Base-by-base conservation (phyloP, 2,888 invertebrate genomes). In the Prosopocoilus inquinatus region DNA sequence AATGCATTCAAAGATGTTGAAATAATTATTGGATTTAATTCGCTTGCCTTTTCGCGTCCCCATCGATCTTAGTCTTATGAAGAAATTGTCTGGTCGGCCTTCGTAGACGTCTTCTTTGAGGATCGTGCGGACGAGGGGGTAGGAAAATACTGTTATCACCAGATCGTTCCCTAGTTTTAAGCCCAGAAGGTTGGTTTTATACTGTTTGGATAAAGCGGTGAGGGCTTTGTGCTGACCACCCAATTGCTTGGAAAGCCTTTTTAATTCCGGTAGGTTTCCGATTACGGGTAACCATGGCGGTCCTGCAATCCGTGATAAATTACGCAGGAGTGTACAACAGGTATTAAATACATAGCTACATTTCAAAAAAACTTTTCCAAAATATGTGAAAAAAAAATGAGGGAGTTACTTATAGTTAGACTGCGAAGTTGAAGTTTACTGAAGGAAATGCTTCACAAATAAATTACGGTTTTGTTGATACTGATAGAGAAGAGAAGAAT, bases 51-150 rank as follows among this genome's bases (percentile, higher is more conserved):
- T 80, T 60, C 75, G 78, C 1, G 80, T 79, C 16, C 87, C 87
- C 81, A 88, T 81, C 11, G 84, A 84, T 20, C 88, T 77, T 9
- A 88, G 68, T 32, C 81, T 77, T 11, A 83, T 73, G 63, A 88
- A 88, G 66, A 86, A 85, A 57, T 82, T 84, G 68, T 87, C 82
- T 0, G 89, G 89, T 15, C 89, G 75, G 0, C 83, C 86, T 55
- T 84, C 83, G 62, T 80, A 88, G 15, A 82, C 84, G 51, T 86
- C 85, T 9, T 77, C 72, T 0, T 75, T 72, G 45, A 87, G 77
- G 2, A 87, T 78, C 52, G 81, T 76, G 9, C 78, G 79, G 0
- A 86, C 77, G 1, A 79, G 62, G 1, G 80, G 73, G 64, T 79
- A 80, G 0, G 83, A 82, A 16, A 79, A 79, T 1, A 83, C 84